Percentiles rank a stretch among this genome's conserved stretches.
Conservation (phyloP, 2,888 invertebrate species). For the Drosophila ezoana region DNA sequence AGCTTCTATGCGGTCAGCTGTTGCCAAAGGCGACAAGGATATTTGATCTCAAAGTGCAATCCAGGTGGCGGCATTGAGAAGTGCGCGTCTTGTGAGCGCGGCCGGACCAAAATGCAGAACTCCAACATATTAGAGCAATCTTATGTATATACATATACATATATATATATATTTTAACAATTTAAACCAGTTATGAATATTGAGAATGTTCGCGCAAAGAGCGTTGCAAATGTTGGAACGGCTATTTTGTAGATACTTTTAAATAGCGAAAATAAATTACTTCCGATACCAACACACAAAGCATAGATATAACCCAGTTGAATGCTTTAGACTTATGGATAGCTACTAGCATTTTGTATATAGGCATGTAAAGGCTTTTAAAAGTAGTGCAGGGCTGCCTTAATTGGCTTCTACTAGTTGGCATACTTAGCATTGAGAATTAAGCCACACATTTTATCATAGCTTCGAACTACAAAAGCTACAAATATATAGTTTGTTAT, state of each 20-base stretch:
- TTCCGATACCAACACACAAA: conserved; percentile 46
- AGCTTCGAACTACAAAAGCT: conserved; percentile 51
- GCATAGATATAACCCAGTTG: conserved; percentile 25
- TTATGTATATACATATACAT: conserved; percentile 24
- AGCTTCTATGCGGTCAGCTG: conserved; percentile 31
- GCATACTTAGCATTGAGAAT: conserved; percentile 62
- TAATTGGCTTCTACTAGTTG: conserved; percentile 28
- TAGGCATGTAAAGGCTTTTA: conserved; percentile 63
- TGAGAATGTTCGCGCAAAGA: conserved; percentile 11
- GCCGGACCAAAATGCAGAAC: conserved; percentile 45
- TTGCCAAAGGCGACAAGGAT: conserved; percentile 48
- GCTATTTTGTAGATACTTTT: conserved; percentile 61
- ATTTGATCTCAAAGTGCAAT: conserved; percentile 83
- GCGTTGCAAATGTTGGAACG: conserved; percentile 12
- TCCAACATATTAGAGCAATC: conserved; percentile 43
- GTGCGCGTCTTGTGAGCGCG: conserved; percentile 7
- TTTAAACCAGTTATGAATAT: conserved; percentile 13
- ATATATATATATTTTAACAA: conserved; percentile 5
- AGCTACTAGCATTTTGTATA: conserved; percentile 50
- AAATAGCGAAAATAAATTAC: conserved; percentile 43
- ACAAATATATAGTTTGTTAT: conserved; percentile 25
- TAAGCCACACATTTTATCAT: conserved; percentile 52
- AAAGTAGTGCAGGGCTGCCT: conserved; percentile 38
- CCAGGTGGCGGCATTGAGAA: conserved; percentile 51
- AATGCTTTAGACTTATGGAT: conserved; percentile 27